A percentile compares a stretch with the other conserved stretches of the same genome.
Conservation (phyloP, 2,113 vertebrate genomes). For the Melanocharis versteri region DNA sequence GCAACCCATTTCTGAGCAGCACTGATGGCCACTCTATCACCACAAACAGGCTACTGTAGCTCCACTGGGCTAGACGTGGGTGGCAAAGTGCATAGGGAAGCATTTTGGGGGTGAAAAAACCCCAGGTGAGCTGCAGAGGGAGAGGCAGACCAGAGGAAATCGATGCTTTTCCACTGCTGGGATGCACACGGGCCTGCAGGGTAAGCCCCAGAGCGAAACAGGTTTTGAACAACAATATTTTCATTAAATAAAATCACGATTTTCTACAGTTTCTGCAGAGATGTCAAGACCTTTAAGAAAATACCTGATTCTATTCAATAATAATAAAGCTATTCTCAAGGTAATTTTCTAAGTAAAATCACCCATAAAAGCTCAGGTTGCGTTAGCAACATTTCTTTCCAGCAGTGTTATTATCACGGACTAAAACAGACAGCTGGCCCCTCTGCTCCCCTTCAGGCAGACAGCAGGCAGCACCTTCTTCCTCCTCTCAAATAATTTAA, state of each 20-base stretch:
- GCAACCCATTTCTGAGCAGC: not conserved
- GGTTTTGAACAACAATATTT: not conserved
- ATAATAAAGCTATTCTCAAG: not conserved
- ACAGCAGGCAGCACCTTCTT: not conserved
- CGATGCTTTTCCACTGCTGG: accelerated
- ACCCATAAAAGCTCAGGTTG: not conserved
- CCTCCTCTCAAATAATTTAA: not conserved
- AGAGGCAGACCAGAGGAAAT: not conserved
- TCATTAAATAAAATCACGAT: not conserved
- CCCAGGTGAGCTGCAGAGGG: not conserved
- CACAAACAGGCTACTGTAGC: not conserved
- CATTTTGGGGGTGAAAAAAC: not conserved
- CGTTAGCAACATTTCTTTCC: not conserved
- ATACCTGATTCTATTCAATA: not conserved
- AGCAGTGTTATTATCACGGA: not conserved
- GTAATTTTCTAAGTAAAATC: not conserved
- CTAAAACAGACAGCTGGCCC: not conserved
- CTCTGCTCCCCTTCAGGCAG: not conserved
- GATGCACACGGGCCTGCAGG: accelerated
- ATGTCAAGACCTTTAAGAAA: not conserved
- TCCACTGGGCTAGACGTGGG: not conserved
- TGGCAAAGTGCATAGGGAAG: not conserved
- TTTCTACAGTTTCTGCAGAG: not conserved
- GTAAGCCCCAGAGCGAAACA: not conserved
- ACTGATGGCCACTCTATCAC: accelerated